Evolutionary conservation across 2,113 vertebrate species (phyloP), one percentile per base, ranked within the genome.

Genomic region (Pachypanchax playfairii): DNA sequence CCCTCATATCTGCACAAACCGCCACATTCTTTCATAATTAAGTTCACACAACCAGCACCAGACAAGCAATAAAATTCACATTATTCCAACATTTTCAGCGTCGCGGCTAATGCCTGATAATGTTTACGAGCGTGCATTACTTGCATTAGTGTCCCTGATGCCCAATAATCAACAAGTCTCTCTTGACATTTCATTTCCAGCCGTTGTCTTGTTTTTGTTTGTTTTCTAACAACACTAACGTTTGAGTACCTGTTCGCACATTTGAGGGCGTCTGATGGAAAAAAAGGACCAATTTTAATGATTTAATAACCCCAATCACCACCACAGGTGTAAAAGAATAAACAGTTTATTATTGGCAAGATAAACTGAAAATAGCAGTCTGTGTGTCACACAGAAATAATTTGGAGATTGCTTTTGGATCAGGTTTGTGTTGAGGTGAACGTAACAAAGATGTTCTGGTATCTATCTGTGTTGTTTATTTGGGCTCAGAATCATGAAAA

Each of bases 301-400:
- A 83, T 79, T 80, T 83, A 70, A 67, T 83, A 60, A 41, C 65
- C 43, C 53, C 48, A 72, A 80, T 79, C 65, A 74, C 76, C 51
- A 69, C 55, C 48, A 41, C 42, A 18, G 36, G 36, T 29, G 13
- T 33, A 2, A 20, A 28, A 38, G 41, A 18, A 59, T 51, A 69
- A 50, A 63, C 17, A 7, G 48, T 76, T 69, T 77, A 74, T 79
- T 35, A 5, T 48, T 18, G 55, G 41, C 59, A 1, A 29, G 48
- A 21, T 41, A 49, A 53, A 56, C 72, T 56, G 48, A 67, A 71
- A 58, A 66, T 73, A 64, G 59, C 63, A n/a, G 3, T 1, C 18
- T 51, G 31, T 54, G 66, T 18, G 28, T 28, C 28, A 53, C 53
- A 20, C 72, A 76, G 39, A 25, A 52, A 3, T 42, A 56, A 51